Evolutionary conservation across 2,113 vertebrate genomes (phyloP).

Genomic region (Stegastes partitus): DNA sequence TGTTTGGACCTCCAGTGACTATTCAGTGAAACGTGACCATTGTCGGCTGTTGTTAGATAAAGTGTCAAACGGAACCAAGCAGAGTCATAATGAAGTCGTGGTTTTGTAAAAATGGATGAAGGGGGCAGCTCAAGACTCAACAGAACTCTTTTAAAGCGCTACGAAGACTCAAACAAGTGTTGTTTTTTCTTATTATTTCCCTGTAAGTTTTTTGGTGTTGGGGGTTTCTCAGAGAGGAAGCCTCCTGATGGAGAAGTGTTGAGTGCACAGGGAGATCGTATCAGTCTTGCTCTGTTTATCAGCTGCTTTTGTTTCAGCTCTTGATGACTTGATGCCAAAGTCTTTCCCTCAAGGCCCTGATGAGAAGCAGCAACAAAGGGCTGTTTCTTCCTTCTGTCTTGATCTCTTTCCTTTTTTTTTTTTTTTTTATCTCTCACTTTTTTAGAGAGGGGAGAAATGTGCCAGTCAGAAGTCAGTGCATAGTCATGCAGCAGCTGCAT

Average conservation of each 20-base stretch:
- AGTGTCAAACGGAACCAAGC: constrained; percentile 31
- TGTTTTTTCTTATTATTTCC: constrained; percentile 34
- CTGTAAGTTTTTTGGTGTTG: constrained; percentile 21
- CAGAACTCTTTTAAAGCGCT: not conserved
- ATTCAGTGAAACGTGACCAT: constrained; percentile 16
- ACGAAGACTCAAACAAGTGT: not conserved
- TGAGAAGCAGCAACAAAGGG: constrained; percentile 65
- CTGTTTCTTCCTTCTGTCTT: constrained; percentile 62
- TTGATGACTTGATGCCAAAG: constrained; percentile 68
- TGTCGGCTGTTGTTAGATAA: constrained; percentile 45
- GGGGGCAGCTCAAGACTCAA: not conserved
- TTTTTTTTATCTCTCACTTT: constrained; percentile 23
- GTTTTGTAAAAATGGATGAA: constrained; percentile 23
- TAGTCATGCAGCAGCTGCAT: constrained; percentile 67
- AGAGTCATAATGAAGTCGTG: constrained; percentile 22
- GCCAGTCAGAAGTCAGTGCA: constrained; percentile 43
- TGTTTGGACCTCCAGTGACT: constrained; percentile 31
- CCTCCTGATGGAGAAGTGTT: constrained; percentile 75
- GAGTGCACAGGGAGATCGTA: constrained; percentile 68
- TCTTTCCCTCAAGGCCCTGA: constrained; percentile 59
- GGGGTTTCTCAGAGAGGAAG: constrained; percentile 54
- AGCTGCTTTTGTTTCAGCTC: constrained; percentile 74
- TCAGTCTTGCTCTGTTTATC: constrained; percentile 69
- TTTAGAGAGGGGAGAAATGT: constrained; percentile 33
- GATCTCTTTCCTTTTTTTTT: constrained; percentile 32